These are phyloP conservation scores for Ashinkailepas kermadecensis DNA, from an alignment of 2,888 invertebrate species.

Conservation along the genomic window DNA sequence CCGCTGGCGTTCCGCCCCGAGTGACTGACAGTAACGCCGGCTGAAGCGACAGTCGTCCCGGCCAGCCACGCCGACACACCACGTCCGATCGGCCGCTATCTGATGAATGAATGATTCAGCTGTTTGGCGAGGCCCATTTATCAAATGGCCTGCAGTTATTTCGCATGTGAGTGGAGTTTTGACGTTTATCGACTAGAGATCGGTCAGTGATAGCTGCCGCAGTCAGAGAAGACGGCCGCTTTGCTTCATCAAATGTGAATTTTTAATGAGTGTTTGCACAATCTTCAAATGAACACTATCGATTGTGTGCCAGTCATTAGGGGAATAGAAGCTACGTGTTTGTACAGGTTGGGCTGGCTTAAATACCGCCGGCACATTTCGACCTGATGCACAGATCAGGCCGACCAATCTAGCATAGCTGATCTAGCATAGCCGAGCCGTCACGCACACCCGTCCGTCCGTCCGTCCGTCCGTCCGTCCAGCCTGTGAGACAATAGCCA, in stretches of 20 bases:
- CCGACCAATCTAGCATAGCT: too few relatives aligned
- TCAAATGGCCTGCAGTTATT: background rate
- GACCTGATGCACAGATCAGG: too few relatives aligned
- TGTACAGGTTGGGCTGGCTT: too few relatives aligned
- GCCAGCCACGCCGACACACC: background rate
- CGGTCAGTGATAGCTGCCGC: background rate
- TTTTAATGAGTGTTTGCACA: conserved; percentile 9
- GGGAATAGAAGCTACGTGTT: background rate
- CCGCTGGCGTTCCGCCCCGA: too few relatives aligned
- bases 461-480: too few relatives aligned
- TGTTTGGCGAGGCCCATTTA: background rate
- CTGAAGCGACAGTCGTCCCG: background rate
- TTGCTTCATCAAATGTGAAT: background rate
- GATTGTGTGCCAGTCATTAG: background rate
- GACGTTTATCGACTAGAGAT: conserved; percentile 4
- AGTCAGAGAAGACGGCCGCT: background rate
- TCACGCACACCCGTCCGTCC: too few relatives aligned
- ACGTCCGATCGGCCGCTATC: background rate
- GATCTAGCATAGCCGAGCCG: too few relatives aligned
- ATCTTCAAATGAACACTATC: conserved; percentile 5
- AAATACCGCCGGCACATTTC: too few relatives aligned
- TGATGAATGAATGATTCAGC: background rate
- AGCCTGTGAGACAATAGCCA: too few relatives aligned
- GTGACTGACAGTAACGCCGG: background rate
- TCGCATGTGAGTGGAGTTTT: background rate